Conservation (phyloP, 2,113 vertebrate genomes). For the Nibea albiflora region DNA sequence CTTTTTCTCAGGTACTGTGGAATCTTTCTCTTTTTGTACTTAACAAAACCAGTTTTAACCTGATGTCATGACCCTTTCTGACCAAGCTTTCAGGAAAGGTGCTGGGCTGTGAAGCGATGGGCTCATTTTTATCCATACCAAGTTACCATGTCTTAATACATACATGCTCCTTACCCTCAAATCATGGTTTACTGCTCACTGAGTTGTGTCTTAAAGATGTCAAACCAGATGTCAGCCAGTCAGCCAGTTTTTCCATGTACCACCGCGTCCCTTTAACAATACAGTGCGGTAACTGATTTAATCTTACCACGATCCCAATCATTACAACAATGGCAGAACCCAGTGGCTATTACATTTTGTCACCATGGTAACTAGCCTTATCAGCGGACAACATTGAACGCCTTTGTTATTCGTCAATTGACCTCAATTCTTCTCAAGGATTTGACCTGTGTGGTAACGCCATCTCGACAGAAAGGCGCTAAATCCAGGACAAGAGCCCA, state of each 20-base stretch:
- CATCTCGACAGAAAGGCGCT: conserved; percentile 12
- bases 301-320: conserved; percentile 51
- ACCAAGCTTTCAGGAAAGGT: too few relatives aligned
- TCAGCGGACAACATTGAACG: conserved; percentile 37
- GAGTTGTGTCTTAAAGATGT: conserved; percentile 6
- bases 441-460: conserved; percentile 30
- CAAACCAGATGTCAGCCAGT: not conserved
- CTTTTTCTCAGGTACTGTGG: not conserved
- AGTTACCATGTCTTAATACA: not conserved
- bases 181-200: not conserved
- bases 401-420: conserved; percentile 53
- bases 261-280: conserved; percentile 18
- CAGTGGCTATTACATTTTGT: conserved; percentile 39
- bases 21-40: not conserved
- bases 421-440: conserved; percentile 55
- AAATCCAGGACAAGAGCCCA: conserved; percentile 3
- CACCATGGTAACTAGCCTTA: conserved; percentile 70
- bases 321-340: conserved; percentile 31
- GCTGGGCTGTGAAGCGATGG: not conserved
- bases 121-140: not conserved
- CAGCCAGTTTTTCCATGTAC: not conserved
- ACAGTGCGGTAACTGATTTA: conserved; percentile 1
- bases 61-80: too few relatives aligned
- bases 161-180: not conserved
- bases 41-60: not conserved